phyloP scores from a whole-genome alignment of 1,140 invertebrate genomes.

The Zaprionus tsacasi region DNA sequence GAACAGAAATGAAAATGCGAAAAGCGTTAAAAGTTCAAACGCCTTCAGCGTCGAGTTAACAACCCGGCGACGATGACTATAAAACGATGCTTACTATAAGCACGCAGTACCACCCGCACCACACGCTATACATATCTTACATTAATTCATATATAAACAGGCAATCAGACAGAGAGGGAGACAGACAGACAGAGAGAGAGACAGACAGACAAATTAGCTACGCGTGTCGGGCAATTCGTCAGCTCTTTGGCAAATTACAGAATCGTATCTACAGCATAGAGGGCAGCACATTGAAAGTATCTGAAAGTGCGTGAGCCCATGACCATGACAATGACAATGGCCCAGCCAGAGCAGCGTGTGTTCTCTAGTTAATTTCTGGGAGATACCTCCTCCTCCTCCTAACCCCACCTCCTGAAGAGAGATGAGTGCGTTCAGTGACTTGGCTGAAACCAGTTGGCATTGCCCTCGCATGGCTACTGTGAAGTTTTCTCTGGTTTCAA shows the following conservation, averaged over 20 bases:
- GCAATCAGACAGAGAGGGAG: background rate
- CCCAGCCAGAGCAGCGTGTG: background rate
- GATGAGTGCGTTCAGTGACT: slow-evolving; percentile 36
- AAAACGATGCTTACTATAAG: slow-evolving; percentile 29
- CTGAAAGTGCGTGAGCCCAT: slow-evolving; percentile 45
- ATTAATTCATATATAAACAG: slow-evolving; percentile 12
- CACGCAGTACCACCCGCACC: slow-evolving; percentile 8
- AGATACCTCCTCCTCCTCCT: slow-evolving; percentile 4
- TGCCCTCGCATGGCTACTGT: slow-evolving; percentile 51
- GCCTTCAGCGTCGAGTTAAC: slow-evolving; percentile 58
- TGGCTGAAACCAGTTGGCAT: slow-evolving; percentile 58
- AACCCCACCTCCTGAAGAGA: too few species aligned
- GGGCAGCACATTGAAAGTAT: slow-evolving; percentile 24
- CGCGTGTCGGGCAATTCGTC: slow-evolving; percentile 50
- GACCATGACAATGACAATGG: slow-evolving; percentile 42
- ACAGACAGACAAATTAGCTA: slow-evolving; percentile 52
- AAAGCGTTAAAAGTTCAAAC: slow-evolving; percentile 72
- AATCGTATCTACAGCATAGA: slow-evolving; percentile 35
- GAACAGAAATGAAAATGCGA: slow-evolving; percentile 55
- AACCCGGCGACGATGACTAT: slow-evolving; percentile 44
- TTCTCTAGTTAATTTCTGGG: slow-evolving; percentile 27
- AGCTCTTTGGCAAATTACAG: slow-evolving; percentile 35
- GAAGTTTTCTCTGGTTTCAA: slow-evolving; percentile 57
- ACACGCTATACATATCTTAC: slow-evolving; percentile 8
- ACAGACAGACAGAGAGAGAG: background rate